Evolutionary conservation across 2,888 invertebrate species (phyloP).

Genomic region (Pollenia amentaria): DNA sequence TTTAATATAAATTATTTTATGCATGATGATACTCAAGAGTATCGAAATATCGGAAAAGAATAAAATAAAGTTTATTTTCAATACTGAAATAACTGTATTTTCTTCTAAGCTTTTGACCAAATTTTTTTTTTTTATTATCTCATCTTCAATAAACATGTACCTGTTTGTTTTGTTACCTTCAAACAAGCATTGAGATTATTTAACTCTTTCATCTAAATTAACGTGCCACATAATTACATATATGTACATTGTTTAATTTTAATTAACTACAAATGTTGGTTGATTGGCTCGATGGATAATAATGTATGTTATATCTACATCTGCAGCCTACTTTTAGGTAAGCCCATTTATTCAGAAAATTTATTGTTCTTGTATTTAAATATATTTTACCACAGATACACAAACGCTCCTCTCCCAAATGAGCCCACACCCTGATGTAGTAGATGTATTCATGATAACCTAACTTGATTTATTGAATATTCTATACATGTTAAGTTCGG

Average conservation of each 20-base stretch:
- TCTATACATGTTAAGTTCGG: conserved; percentile 3
- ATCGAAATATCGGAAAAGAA: too few species aligned
- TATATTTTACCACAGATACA: conserved; percentile 44
- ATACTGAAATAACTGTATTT: too few species aligned
- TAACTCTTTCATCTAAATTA: not conserved
- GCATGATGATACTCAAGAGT: too few species aligned
- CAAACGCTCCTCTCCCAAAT: not conserved
- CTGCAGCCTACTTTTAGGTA: conserved; percentile 60
- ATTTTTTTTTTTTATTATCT: too few species aligned
- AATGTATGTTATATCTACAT: not conserved
- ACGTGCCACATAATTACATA: conserved; percentile 30
- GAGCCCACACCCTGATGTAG: not conserved
- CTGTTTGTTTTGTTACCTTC: too few species aligned
- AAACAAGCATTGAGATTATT: too few species aligned
- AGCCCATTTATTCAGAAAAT: conserved; percentile 41
- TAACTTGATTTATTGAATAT: conserved; percentile 46
- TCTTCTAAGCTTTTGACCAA: too few species aligned
- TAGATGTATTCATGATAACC: not conserved
- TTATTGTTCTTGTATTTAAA: conserved; percentile 69
- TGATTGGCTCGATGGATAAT: conserved; percentile 11
- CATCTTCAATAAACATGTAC: too few species aligned
- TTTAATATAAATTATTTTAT: too few species aligned
- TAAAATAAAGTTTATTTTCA: too few species aligned
- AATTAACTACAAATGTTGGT: conserved; percentile 66
- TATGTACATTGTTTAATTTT: conserved; percentile 42